phyloP scores from a whole-genome alignment of 1,140 invertebrate genomes.

The Araneus ventricosus region DNA sequence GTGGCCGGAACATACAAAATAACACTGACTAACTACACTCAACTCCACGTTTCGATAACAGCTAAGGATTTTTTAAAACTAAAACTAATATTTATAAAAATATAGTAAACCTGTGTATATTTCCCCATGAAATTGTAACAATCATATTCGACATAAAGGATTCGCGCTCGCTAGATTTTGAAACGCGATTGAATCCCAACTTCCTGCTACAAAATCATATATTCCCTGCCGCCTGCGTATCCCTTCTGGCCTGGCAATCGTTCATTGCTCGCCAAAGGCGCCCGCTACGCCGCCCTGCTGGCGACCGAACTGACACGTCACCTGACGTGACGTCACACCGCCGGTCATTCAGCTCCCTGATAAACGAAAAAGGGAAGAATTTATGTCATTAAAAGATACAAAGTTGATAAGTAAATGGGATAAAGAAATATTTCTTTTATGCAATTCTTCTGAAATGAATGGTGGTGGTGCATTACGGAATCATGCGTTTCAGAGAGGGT shows the following conservation, averaged over 20 bases:
- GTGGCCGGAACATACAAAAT: constrained; percentile 34
- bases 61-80: background rate
- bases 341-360: background rate
- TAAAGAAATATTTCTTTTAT: too few relatives aligned
- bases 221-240: background rate
- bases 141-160: background rate
- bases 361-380: too few relatives aligned
- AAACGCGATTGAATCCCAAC: background rate
- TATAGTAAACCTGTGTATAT: background rate
- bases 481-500: too few relatives aligned
- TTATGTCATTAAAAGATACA: too few relatives aligned
- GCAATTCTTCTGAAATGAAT: too few relatives aligned
- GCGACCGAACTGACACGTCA: constrained; percentile 73
- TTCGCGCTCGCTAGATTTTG: background rate
- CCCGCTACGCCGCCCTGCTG: constrained; percentile 70
- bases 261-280: constrained; percentile 61
- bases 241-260: background rate
- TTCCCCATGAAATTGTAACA: background rate
- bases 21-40: constrained; percentile 19
- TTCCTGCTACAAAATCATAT: background rate
- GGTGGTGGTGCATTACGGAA: too few relatives aligned
- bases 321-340: constrained; percentile 68
- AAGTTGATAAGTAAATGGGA: too few relatives aligned
- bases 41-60: background rate
- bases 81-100: constrained; percentile 25